Percentiles rank a stretch among this genome's conserved stretches.
phyloP scores from a whole-genome alignment of 2,888 invertebrate species.

The Hyppa rectilinea region DNA sequence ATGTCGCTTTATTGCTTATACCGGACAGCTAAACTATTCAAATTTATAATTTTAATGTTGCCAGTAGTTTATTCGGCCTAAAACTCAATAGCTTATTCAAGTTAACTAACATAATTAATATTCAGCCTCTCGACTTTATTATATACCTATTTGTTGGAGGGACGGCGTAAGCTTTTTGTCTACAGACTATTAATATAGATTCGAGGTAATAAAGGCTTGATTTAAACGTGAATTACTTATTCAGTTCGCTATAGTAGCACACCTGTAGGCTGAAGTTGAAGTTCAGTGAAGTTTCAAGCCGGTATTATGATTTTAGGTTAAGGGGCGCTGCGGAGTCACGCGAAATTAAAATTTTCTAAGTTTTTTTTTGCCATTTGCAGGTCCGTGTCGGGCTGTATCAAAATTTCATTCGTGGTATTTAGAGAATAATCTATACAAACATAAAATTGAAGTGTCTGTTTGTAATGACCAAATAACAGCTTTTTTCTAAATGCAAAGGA shows the following conservation, averaged over 20 bases:
- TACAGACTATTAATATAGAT: constrained; percentile 50
- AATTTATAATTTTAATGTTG: constrained; percentile 54
- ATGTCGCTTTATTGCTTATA: constrained; percentile 41
- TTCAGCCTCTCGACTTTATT: constrained; percentile 57
- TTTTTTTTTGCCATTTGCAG: too few species aligned
- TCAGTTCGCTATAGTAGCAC: constrained; percentile 34
- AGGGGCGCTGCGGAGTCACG: too few species aligned
- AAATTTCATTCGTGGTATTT: too few species aligned
- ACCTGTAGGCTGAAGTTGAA: constrained; percentile 29
- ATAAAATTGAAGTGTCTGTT: too few species aligned
- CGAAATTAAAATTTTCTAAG: too few species aligned
- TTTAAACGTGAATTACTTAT: constrained; percentile 49
- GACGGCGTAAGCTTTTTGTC: constrained; percentile 55
- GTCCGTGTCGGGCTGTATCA: too few species aligned
- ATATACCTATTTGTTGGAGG: constrained; percentile 35
- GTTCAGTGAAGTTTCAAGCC: constrained; percentile 17
- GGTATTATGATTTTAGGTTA: constrained; percentile 17
- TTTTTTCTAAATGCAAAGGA: too few species aligned
- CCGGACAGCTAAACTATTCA: constrained; percentile 34
- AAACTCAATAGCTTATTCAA: constrained; percentile 49
- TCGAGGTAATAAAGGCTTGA: constrained; percentile 35
- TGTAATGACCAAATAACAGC: too few species aligned
- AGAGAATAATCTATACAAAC: too few species aligned
- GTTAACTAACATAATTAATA: constrained; percentile 63
- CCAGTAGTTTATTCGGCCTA: constrained; percentile 47